These are phyloP conservation scores for Aplocera efformata DNA, from an alignment of 2,888 invertebrate species.

Conservation along the genomic window DNA sequence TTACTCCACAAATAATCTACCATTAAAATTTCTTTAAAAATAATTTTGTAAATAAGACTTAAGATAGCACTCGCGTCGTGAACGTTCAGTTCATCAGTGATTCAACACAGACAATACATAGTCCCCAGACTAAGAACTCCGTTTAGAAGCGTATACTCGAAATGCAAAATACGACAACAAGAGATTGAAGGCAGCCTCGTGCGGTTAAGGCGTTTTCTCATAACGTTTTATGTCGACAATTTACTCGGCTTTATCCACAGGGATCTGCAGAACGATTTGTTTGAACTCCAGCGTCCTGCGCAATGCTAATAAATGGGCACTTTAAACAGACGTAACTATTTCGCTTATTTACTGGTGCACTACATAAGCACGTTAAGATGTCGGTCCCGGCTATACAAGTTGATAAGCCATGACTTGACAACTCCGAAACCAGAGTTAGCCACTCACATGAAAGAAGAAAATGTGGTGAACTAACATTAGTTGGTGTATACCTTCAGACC, in stretches of 20 bases:
- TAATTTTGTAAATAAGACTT: constrained; percentile 16
- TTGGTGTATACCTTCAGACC: no score
- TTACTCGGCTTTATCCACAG: constrained; percentile 55
- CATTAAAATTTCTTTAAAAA: no score
- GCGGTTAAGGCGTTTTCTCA: constrained; percentile 58
- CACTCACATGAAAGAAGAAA: no score
- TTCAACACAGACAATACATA: constrained; percentile 40
- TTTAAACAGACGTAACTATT: constrained; percentile 31
- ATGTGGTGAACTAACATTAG: no score
- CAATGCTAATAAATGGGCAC: constrained; percentile 45
- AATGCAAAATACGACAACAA: constrained; percentile 53
- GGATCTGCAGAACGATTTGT: constrained; percentile 55
- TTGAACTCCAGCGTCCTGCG: constrained; percentile 46
- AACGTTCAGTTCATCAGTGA: constrained; percentile 28
- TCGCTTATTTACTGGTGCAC: constrained; percentile 12
- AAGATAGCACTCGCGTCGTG: constrained; percentile 6
- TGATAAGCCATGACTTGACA: no score
- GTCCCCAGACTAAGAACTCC: constrained; percentile 34
- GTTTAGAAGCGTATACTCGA: constrained; percentile 41
- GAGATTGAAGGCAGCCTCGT: constrained; percentile 50
- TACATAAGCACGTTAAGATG: no score
- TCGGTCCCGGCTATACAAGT: no score
- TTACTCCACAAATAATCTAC: no score
- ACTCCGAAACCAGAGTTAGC: no score
- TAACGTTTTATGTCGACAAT: constrained; percentile 66